Evolutionary conservation across 2,888 invertebrate genomes (phyloP), one percentile per base, ranked within the genome.

Genomic region (Cerastis leucographa): DNA sequence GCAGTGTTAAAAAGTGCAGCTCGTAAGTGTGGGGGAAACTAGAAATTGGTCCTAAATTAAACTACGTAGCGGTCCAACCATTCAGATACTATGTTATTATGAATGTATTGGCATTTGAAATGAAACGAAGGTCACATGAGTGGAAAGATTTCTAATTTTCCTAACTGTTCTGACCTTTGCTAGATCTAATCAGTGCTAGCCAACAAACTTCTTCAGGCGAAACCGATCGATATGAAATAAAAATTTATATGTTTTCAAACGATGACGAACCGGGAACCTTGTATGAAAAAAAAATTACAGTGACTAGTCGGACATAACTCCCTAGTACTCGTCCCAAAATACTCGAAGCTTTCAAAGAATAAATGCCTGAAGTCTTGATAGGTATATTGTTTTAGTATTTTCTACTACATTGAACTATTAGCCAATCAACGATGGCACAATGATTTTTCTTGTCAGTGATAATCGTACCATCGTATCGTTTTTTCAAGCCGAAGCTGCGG

Each of bases 391-490:
- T n/a, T n/a, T n/a, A n/a, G n/a, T n/a, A n/a, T n/a, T 44, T 22
- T 46, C n/a, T 17, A 76, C 25, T 51, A 22, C n/a, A 19, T 25
- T 56, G 29, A 54, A 49, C 49, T 51, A n/a, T 22, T 12, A 35
- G 42, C 25, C 22, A 42, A 29, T n/a, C 40, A 40, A 19, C 19
- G 62, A 68, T 68, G 70, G 64, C 29, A 62, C 35, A 80, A 59
- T 54, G 54, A 17, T 71, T 68, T 69, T 42, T 14, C 54, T 84
- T 49, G 54, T 75, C 49, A 65, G 29, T 44, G 22, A 56, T 69
- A 25, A 61, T n/a, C 49, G 42, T 68, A 54, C 5, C 51, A 56
- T 46, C 44, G 51, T 71, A 56, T 46, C 44, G 51, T 71, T 69
- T n/a, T n/a, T n/a, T n/a, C n/a, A n/a, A n/a, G n/a, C n/a, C n/a